Evolutionary conservation across 2,888 invertebrate genomes (phyloP), one percentile per base, ranked within the genome.

Genomic region (Clitarchus hookeri): DNA sequence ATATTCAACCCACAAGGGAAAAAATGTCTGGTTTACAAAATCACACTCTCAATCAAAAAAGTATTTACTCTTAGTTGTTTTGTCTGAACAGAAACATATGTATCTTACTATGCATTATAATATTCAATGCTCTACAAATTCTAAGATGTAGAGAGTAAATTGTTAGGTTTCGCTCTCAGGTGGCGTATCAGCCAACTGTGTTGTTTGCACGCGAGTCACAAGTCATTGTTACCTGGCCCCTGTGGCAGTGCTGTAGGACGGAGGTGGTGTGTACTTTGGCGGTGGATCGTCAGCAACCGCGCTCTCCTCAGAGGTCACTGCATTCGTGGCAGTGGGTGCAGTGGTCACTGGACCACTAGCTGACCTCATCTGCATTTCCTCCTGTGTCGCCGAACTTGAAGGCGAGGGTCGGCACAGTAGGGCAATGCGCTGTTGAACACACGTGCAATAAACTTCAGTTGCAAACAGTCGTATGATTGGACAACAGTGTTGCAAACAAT

Each of bases 181-280:
- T 6, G 48, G 6, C 2, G 48, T 13, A 48, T 48, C 11, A 48
- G 16, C 36, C 48, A 48, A 13, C 48, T 11, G 16, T 13, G 16
- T 48, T 48, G 6, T 48, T 16, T 48, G 16, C 48, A 16, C 11
- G 16, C 6, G 48, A 48, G 16, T 11, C 11, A 48, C 11, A 48
- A 36, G n/a, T 1, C 11, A 25, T 23, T 23, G 79, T 87, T 87
- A 91, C 91, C 91, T 91, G 0, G 97, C 97, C 0, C 98, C 97
- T 0, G 98, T 98, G 0, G 98, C 98, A 8, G 97, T 97, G 53
- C 97, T 97, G 91, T 98, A 98, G 0, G 97, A 97, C 0, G 98
- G 98, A 3, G 98, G 98, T 0, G 98, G 98, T 0, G 97, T 98
- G 92, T 98, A 98, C 91, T 98, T 98, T 84, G 98, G 98, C 6